Evolutionary conservation across 2,888 invertebrate genomes (phyloP).

Genomic region (Nemotelus nigrinus): DNA sequence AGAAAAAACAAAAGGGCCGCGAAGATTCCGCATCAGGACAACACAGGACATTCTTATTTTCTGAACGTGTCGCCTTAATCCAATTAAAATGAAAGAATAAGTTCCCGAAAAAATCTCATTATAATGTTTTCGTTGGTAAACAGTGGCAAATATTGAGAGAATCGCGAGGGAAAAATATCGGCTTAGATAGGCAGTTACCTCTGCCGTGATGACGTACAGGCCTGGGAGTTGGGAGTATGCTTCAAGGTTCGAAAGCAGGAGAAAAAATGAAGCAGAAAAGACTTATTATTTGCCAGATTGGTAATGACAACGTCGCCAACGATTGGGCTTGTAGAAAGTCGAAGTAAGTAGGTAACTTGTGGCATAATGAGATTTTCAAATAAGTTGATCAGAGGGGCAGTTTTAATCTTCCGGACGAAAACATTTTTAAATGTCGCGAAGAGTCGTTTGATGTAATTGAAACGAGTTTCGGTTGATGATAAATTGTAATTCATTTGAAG

Average conservation of each 20-base stretch:
- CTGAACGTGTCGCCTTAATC: constrained; percentile 46
- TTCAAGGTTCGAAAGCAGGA: background rate
- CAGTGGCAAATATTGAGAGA: constrained; percentile 27
- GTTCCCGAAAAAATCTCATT: constrained; percentile 50
- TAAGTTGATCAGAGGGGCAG: constrained; percentile 46
- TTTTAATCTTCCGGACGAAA: constrained; percentile 10
- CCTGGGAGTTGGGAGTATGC: constrained; percentile 20
- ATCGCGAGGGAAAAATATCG: background rate
- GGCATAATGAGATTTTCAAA: constrained; percentile 50
- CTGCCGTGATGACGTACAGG: constrained; percentile 16
- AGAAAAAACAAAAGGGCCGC: constrained; percentile 12
- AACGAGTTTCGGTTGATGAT: constrained; percentile 1
- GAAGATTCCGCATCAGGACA: constrained; percentile 19
- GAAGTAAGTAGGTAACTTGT: constrained; percentile 36
- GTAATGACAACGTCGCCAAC: background rate
- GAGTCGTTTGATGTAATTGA: constrained; percentile 3
- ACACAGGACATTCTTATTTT: constrained; percentile 24
- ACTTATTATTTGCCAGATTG: constrained; percentile 27
- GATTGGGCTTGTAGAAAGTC: background rate
- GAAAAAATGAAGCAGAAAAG: background rate
- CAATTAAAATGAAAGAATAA: constrained; percentile 50
- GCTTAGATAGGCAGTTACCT: background rate
- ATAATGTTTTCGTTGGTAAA: constrained; percentile 49
- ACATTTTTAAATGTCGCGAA: background rate
- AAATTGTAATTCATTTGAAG: background rate